Base-by-base conservation (phyloP, 2,797 vertebrate genomes). In the Merluccius polli region DNA sequence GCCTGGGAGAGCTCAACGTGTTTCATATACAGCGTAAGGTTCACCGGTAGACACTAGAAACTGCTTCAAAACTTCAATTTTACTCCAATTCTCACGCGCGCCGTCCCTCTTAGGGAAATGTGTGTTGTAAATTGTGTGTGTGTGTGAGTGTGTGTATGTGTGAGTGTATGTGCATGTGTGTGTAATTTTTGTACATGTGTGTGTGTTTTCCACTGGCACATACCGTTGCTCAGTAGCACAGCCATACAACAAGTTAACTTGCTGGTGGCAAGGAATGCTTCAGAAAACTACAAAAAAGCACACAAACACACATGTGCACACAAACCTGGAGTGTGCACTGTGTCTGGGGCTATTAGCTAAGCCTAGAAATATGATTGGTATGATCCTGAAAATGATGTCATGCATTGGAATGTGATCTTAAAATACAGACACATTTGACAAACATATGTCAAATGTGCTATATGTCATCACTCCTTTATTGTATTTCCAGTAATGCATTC, bases 401-500 rank as follows among this genome's bases (percentile, higher is more conserved):
- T 30, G 27, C 11, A 30, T 30, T 30, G 65, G 29, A 27, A 29
- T 18, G 13, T 30, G 29, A 30, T 13, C 24, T 27, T 29, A 16
- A 30, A 68, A 12, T 27, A 24, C n/a, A 1, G 48, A 29, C 59
- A 30, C 27, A 3, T 29, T 59, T 30, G 24, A 65, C 59, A 59
- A 59, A 59, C 24, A 9, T n/a, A n/a, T n/a, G 2, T 35, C 21
- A 71, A 33, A 27, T 12, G n/a, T n/a, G n/a, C n/a, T n/a, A n/a
- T 3, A 2, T 27, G 24, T 13, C 70, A 27, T 81, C 75, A 77
- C 82, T 80, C 48, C 71, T 30, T 29, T 33, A 24, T 18, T 15
- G 63, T 79, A 70, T 79, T 30, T 18, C n/a, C 70, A 77, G 78
- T 83, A 75, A 82, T 48, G 75, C 41, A 76, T 73, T 68, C 78